These are phyloP conservation scores for Seriola aureovittata DNA, from an alignment of 2,113 vertebrate species.

Conservation along the genomic window DNA sequence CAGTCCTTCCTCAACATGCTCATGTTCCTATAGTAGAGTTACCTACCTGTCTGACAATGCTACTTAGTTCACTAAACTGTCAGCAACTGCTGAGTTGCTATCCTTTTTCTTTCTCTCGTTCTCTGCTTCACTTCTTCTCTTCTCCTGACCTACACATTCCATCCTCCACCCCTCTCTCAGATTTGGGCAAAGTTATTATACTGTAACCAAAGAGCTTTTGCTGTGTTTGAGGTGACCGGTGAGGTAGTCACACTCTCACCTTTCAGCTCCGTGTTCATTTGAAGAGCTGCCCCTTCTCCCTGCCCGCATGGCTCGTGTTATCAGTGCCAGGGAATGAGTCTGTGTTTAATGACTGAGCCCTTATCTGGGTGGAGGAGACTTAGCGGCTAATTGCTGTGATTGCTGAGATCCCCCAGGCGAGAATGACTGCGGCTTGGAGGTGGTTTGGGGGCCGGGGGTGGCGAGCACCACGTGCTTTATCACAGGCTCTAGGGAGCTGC, in stretches of 20 bases:
- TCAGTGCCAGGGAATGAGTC: constrained; percentile 83
- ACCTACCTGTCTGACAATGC: constrained; percentile 22
- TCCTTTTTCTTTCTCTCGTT: constrained; percentile 21
- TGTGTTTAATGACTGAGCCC: constrained; percentile 85
- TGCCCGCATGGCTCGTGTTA: constrained; percentile 75
- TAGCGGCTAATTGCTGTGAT: constrained; percentile 87
- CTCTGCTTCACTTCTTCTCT: not conserved
- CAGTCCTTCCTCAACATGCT: constrained; percentile 19
- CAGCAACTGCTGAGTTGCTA: not conserved
- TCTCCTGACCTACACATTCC: constrained; percentile 3
- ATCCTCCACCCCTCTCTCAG: not conserved
- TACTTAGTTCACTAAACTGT: constrained; percentile 17
- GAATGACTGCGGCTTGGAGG: constrained; percentile 70
- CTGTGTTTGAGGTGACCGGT: constrained; percentile 48
- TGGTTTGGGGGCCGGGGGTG: constrained; percentile 76
- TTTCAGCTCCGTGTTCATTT: constrained; percentile 64
- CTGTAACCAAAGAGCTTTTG: not conserved
- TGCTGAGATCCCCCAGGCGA: constrained; percentile 81
- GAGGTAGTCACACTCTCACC: constrained; percentile 66
- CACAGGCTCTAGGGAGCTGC: constrained; percentile 66
- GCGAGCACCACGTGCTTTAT: constrained; percentile 69
- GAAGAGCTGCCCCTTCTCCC: constrained; percentile 70
- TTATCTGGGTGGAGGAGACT: constrained; percentile 87
- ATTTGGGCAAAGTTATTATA: constrained; percentile 8
- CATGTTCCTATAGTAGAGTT: constrained; percentile 33